Conservation (phyloP, 2,888 invertebrate species). For the Petrophora chlorosata region DNA sequence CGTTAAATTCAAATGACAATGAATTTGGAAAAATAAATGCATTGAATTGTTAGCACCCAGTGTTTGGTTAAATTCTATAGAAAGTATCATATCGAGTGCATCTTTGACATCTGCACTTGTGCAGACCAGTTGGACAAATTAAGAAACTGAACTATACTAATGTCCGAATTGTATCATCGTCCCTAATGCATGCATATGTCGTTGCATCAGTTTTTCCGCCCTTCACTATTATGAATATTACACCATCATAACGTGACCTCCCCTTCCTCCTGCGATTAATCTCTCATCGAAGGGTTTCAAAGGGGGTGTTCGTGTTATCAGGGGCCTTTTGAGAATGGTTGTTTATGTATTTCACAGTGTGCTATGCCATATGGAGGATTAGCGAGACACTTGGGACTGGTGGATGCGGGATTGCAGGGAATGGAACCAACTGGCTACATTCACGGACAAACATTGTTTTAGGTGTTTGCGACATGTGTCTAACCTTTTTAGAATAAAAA, state of each 20-base stretch:
- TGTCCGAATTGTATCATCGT: conserved; percentile 73
- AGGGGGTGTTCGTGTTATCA: conserved; percentile 23
- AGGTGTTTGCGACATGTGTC: conserved; percentile 37
- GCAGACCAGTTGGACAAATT: conserved; percentile 70
- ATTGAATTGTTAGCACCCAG: too few relatives aligned
- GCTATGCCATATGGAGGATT: conserved; percentile 81
- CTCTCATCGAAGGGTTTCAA: not conserved
- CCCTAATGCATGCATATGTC: conserved; percentile 82
- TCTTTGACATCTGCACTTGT: conserved; percentile 20
- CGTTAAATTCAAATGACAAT: too few relatives aligned
- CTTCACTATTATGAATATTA: conserved; percentile 67
- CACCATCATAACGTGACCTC: conserved; percentile 50
- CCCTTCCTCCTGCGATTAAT: conserved; percentile 23
- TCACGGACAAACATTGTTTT: conserved; percentile 60
- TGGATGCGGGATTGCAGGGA: conserved; percentile 63
- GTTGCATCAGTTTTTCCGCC: conserved; percentile 75
- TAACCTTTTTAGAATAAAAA: conserved; percentile 30
- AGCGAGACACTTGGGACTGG: conserved; percentile 78
- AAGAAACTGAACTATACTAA: conserved; percentile 54
- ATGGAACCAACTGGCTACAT: conserved; percentile 78
- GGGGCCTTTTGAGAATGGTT: conserved; percentile 56
- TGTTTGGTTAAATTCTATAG: too few relatives aligned
- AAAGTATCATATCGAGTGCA: not conserved
- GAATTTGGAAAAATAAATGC: too few relatives aligned
- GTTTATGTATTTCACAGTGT: conserved; percentile 66